phyloP scores from a whole-genome alignment of 2,888 invertebrate species.

The Rotaria magnacalcarata region DNA sequence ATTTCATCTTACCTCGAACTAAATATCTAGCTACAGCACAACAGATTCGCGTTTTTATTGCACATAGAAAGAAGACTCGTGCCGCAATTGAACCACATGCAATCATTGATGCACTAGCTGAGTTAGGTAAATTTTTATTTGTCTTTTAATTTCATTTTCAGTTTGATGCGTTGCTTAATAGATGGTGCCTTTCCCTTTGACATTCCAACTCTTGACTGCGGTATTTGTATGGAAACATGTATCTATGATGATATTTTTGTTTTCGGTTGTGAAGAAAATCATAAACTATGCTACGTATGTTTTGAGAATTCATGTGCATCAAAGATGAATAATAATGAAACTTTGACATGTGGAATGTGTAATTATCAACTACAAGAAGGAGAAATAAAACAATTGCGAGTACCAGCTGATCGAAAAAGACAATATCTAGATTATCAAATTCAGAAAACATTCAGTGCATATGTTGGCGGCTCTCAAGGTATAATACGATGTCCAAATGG shows the following conservation, averaged over 20 bases:
- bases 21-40: background rate
- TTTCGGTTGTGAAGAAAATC: background rate
- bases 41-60: background rate
- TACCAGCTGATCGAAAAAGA: background rate
- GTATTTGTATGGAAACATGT: background rate
- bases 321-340: background rate
- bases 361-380: background rate
- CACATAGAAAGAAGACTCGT: background rate
- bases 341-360: background rate
- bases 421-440: background rate
- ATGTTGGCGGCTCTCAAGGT: background rate
- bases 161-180: background rate
- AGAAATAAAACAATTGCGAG: background rate
- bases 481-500: background rate
- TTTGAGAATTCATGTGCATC: background rate
- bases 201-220: background rate
- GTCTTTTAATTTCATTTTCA: background rate
- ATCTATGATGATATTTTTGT: background rate
- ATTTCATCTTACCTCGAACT: background rate
- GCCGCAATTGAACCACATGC: background rate
- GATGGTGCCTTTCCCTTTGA: background rate
- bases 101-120: background rate
- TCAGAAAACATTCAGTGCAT: background rate
- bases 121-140: background rate
- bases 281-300: slow-evolving; percentile 7